Conservation (phyloP, 2,888 invertebrate species). For the Coleophora flavipennella region DNA sequence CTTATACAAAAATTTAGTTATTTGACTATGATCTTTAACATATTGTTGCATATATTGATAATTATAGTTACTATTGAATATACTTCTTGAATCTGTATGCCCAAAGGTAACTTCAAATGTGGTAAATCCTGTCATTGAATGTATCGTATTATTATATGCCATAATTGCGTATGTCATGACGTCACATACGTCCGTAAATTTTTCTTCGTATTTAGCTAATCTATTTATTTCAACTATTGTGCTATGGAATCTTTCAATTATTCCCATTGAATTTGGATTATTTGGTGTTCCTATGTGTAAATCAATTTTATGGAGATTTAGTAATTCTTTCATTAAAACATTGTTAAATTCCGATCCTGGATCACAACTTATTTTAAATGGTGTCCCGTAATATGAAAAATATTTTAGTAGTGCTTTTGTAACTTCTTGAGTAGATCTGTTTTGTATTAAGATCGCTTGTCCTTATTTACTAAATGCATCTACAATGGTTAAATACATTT, state of each 20-base stretch:
- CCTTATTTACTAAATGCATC: slow-evolving; percentile 14
- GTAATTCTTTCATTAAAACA: slow-evolving; percentile 2
- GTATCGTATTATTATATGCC: too few relatives aligned
- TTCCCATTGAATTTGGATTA: too few relatives aligned
- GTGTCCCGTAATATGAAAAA: too few relatives aligned
- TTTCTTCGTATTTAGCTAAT: slow-evolving; percentile 12
- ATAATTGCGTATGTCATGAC: too few relatives aligned
- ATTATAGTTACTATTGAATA: too few relatives aligned
- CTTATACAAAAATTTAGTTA: slow-evolving; percentile 3
- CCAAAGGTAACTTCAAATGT: slow-evolving; percentile 9
- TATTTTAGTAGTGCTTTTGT: too few relatives aligned
- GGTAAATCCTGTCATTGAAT: slow-evolving; percentile 4
- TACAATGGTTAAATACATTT: slow-evolving; percentile 6
- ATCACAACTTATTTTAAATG: too few relatives aligned
- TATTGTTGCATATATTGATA: slow-evolving; percentile 6
- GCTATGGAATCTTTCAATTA: background rate
- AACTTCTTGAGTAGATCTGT: slow-evolving; percentile 8
- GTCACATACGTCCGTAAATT: too few relatives aligned
- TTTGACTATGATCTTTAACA: slow-evolving; percentile 7
- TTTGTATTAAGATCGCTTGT: too few relatives aligned
- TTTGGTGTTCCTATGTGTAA: too few relatives aligned
- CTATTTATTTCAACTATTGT: slow-evolving; percentile 1
- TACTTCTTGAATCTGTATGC: slow-evolving; percentile 1
- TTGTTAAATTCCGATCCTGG: too few relatives aligned
- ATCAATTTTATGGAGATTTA: slow-evolving; percentile 3